A percentile compares a stretch with the other conserved stretches of the same genome.
These are phyloP conservation scores for Heliconius nattereri DNA, from an alignment of 1,140 invertebrate genomes.

Conservation along the genomic window DNA sequence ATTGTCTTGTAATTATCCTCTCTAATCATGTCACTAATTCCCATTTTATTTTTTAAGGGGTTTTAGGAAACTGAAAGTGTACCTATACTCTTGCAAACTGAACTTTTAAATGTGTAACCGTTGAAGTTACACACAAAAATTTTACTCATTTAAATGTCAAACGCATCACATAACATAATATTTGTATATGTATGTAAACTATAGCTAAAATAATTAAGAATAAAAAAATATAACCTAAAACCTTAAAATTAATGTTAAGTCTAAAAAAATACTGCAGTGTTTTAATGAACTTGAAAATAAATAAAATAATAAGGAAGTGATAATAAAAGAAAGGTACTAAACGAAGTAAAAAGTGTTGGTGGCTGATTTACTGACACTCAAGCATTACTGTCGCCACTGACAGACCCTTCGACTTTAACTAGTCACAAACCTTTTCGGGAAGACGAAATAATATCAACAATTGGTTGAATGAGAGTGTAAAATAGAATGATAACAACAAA, in stretches of 20 bases:
- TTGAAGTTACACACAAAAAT: not conserved
- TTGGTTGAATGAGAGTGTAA: conserved; percentile 68
- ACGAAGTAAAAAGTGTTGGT: not conserved
- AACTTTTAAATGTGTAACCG: conserved; percentile 8
- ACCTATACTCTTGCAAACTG: not conserved
- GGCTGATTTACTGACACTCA: conserved; percentile 24
- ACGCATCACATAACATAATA: not conserved
- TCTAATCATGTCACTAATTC: not conserved
- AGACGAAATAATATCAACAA: conserved; percentile 60
- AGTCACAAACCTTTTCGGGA: conserved; percentile 66
- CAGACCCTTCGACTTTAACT: conserved; percentile 50
- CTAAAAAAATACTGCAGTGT: not conserved
- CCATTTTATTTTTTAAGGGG: not conserved
- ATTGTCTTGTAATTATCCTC: not conserved
- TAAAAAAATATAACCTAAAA: not conserved
- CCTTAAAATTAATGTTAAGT: not conserved
- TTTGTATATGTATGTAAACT: not conserved
- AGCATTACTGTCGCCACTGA: conserved; percentile 60
- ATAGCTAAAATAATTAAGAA: not conserved
- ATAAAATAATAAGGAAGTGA: not conserved
- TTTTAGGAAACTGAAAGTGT: not conserved
- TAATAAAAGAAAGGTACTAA: not conserved
- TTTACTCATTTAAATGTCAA: conserved; percentile 13
- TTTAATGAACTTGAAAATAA: not conserved
- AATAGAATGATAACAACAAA: conserved; percentile 64